Evolutionary conservation across 2,888 invertebrate species (phyloP).

Genomic region (Augiades crinisus): DNA sequence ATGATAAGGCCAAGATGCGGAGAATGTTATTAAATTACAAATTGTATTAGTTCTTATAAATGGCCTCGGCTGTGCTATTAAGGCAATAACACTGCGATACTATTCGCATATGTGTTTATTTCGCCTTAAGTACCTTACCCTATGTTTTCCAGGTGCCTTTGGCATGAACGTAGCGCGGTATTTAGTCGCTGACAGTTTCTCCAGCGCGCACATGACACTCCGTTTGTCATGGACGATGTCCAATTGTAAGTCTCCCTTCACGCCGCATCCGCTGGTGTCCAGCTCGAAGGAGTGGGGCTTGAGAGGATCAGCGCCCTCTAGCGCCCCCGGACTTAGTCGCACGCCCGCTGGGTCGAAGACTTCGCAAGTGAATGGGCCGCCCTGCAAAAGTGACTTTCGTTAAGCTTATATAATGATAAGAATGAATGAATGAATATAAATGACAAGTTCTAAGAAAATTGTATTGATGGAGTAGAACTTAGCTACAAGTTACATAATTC

Average conservation of each 20-base stretch:
- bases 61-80: no score
- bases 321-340: constrained; percentile 84
- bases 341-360: constrained; percentile 97
- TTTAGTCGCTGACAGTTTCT: constrained; percentile 88
- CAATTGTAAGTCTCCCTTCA: constrained; percentile 92
- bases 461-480: no score
- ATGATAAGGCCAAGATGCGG: no score
- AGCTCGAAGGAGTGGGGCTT: constrained; percentile 93
- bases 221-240: constrained; percentile 95
- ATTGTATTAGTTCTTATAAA: no score
- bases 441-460: no score
- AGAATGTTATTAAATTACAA: no score
- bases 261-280: constrained; percentile 83
- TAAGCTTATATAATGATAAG: no score
- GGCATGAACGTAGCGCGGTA: constrained; percentile 91
- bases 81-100: no score
- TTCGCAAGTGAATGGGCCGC: constrained; percentile 97
- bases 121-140: no score
- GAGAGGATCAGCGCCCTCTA: constrained; percentile 91
- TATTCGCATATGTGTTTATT: no score
- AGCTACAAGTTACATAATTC: no score
- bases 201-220: constrained; percentile 91
- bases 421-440: no score
- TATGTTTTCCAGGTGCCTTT: constrained; percentile 89
- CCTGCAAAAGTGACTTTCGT: constrained; percentile 82